These are phyloP conservation scores for Spialia ferax DNA, from an alignment of 2,888 invertebrate genomes.

Conservation along the genomic window DNA sequence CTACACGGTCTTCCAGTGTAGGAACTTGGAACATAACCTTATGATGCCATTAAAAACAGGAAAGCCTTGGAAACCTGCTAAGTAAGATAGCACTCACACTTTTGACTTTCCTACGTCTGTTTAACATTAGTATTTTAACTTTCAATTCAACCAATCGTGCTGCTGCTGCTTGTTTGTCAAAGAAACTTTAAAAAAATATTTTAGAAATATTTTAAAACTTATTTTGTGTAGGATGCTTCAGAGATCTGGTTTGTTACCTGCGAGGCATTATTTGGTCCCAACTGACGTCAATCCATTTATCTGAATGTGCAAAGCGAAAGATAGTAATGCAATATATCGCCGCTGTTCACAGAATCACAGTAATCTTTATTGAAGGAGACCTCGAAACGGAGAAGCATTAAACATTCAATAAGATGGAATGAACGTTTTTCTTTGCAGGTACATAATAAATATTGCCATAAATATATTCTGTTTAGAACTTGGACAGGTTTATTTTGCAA, in stretches of 20 bases:
- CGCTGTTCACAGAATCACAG: constrained; percentile 4
- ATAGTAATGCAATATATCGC: constrained; percentile 21
- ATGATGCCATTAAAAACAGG: not conserved
- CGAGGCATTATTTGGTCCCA: constrained; percentile 11
- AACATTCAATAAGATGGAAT: constrained; percentile 7
- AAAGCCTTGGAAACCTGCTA: not conserved
- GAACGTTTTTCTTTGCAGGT: not conserved
- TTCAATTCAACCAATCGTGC: too few relatives aligned
- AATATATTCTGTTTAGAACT: not conserved
- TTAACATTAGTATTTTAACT: too few relatives aligned
- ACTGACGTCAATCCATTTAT: constrained; percentile 25
- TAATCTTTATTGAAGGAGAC: constrained; percentile 31
- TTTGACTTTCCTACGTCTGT: not conserved
- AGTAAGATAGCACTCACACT: not conserved
- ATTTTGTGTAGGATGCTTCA: not conserved
- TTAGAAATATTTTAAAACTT: not conserved
- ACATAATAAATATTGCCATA: not conserved
- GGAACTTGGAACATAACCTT: not conserved
- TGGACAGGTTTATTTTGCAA: not conserved
- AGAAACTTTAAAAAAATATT: not conserved
- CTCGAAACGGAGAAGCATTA: constrained; percentile 3
- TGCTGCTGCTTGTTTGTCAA: not conserved
- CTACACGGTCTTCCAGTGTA: not conserved
- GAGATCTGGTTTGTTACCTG: constrained; percentile 28
- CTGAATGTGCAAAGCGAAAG: constrained; percentile 20